Percentiles rank a stretch among this genome's conserved stretches.
phyloP scores from a whole-genome alignment of 2,888 invertebrate genomes.

The Lepetodrilus schrolli region DNA sequence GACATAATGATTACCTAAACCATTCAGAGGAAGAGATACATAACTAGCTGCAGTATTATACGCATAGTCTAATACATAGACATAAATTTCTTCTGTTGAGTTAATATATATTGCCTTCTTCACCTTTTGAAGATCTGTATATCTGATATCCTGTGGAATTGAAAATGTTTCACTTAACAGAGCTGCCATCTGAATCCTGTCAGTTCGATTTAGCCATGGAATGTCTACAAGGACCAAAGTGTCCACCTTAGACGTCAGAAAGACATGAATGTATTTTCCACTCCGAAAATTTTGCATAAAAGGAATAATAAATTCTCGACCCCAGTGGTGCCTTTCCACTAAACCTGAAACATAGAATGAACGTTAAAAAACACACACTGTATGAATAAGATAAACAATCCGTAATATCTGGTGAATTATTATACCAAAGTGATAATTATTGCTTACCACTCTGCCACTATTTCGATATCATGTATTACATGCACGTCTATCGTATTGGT shows the following conservation, averaged over 20 bases:
- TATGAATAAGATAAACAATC: too few species aligned
- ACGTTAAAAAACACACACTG: too few species aligned
- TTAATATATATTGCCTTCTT: neutral
- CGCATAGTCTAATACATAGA: neutral
- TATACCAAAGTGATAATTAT: too few species aligned
- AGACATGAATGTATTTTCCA: neutral
- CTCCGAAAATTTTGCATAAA: neutral
- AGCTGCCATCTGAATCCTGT: neutral
- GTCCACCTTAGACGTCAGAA: neutral
- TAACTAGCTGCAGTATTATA: neutral
- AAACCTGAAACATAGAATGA: neutral
- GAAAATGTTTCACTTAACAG: neutral
- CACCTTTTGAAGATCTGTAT: neutral
- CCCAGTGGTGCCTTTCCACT: neutral
- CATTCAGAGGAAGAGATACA: neutral
- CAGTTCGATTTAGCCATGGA: neutral
- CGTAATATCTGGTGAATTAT: too few species aligned
- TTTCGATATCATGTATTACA: too few species aligned
- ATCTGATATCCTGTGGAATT: neutral
- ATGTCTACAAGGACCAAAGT: neutral
- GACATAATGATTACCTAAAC: neutral
- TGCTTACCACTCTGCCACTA: too few species aligned
- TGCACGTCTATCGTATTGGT: too few species aligned
- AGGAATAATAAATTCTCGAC: neutral
- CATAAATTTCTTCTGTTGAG: neutral